Conservation (phyloP, 2,888 invertebrate species). For the Agonum fuliginosum region DNA sequence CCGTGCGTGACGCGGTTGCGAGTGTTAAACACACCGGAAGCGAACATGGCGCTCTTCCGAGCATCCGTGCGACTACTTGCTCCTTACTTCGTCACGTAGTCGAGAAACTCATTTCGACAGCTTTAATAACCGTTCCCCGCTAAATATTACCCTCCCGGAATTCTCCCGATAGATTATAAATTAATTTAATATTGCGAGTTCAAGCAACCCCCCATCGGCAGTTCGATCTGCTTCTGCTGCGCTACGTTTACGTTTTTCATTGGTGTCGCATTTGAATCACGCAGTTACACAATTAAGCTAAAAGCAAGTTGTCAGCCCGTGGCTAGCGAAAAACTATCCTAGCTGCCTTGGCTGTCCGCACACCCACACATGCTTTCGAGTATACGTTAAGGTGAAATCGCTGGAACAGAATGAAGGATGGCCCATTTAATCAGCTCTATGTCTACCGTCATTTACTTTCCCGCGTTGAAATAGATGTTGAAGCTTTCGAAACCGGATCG, state of each 20-base stretch:
- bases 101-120: slow-evolving; percentile 54
- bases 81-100: slow-evolving; percentile 43
- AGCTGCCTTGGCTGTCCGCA: too few relatives aligned
- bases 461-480: background rate
- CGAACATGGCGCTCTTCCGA: slow-evolving; percentile 40
- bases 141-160: slow-evolving; percentile 46
- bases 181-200: slow-evolving; percentile 56
- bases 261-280: slow-evolving; percentile 38
- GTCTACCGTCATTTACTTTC: slow-evolving; percentile 21
- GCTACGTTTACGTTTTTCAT: too few relatives aligned
- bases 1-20: slow-evolving; percentile 47
- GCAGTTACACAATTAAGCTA: slow-evolving; percentile 40
- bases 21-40: slow-evolving; percentile 51
- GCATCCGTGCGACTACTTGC: slow-evolving; percentile 4
- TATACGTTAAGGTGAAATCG: slow-evolving; percentile 36
- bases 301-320: slow-evolving; percentile 14
- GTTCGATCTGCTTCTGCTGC: background rate
- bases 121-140: slow-evolving; percentile 52
- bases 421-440: slow-evolving; percentile 26
- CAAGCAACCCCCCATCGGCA: slow-evolving; percentile 1
- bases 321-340: slow-evolving; percentile 25
- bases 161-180: slow-evolving; percentile 57
- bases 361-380: slow-evolving; percentile 22
- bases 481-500: background rate
- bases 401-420: slow-evolving; percentile 20